Evolutionary conservation across 2,888 invertebrate species (phyloP).

Genomic region (Morpho deidamia): DNA sequence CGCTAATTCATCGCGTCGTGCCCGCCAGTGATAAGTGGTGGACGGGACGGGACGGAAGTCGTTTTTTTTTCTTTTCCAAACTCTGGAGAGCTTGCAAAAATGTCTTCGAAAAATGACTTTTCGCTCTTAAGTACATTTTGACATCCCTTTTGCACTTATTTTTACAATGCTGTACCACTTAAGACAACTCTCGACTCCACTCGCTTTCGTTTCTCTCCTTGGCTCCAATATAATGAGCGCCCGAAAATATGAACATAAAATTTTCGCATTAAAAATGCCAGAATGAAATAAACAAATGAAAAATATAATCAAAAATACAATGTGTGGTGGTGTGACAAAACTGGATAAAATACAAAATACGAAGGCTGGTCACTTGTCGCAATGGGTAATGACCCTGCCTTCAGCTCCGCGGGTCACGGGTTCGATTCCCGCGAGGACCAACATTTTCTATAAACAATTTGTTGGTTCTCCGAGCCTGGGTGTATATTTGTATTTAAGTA

Average conservation of each 20-base stretch:
- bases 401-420: too few species aligned
- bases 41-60: conserved; percentile 55
- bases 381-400: too few species aligned
- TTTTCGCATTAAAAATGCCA: conserved; percentile 2
- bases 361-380: too few species aligned
- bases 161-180: conserved; percentile 52
- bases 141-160: conserved; percentile 49
- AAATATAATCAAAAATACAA: not conserved
- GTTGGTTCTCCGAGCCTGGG: too few species aligned
- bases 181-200: conserved; percentile 31
- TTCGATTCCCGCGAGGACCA: too few species aligned
- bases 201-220: conserved; percentile 30
- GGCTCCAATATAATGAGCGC: conserved; percentile 24
- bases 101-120: conserved; percentile 68
- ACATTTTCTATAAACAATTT: too few species aligned
- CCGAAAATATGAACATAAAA: conserved; percentile 4
- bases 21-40: conserved; percentile 56
- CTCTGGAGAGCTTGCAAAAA: conserved; percentile 67
- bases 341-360: too few species aligned
- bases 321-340: too few species aligned
- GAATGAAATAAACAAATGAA: not conserved
- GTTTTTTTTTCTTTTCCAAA: conserved; percentile 55
- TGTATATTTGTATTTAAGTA: too few species aligned
- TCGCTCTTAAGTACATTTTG: conserved; percentile 62
- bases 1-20: conserved; percentile 49